Evolutionary conservation across 2,797 vertebrate species (phyloP), one percentile per base, ranked within the genome.

Genomic region (Columba guinea): DNA sequence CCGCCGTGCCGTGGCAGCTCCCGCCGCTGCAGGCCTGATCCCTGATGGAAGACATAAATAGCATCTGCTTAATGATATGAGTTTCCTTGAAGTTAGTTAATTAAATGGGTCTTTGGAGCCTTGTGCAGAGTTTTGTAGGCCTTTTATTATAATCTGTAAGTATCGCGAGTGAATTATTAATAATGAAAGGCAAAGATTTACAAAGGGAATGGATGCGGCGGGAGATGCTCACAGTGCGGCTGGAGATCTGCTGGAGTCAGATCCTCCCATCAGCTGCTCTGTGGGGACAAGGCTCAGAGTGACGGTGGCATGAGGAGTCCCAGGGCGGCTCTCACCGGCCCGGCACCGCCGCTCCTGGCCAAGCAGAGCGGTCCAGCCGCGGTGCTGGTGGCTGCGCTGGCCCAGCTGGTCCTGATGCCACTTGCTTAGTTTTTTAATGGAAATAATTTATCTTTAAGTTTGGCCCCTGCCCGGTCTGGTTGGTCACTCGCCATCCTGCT

Each of bases 171-270:
- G 87, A 95, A 92, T 92, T 91, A 86, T 95, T 93, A 64, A 92
- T 81, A 84, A 73, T 49, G 79, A 86, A 93, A 91, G 79, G 67
- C 89, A 81, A 80, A 93, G 91, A 90, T 91, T 93, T 93, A 76
- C 73, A 63, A 34, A 73, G 65, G 69, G 53, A 58, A 58, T 30
- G 37, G 26, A 44, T 52, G 62, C 75, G 62, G 69, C 19, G 58
- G 73, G 55, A 77, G 60, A 30, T 63, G 63, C 35, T 85, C 35
- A 13, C n/a, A 30, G 41, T 7, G 37, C 2, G 8, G 24, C 9
- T 89, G 76, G 64, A 74, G 81, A 13, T 35, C 10, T 52, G 28
- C 59, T 74, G 0, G 46, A 79, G 60, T 20, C 59, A 7, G 44
- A 46, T 16, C 9, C 14, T 87, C 34, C 60, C 37, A 3, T 28